Evolutionary conservation across 1,140 invertebrate genomes (phyloP).

Genomic region (roundworm (Caenorhabditis elegans)): DNA sequence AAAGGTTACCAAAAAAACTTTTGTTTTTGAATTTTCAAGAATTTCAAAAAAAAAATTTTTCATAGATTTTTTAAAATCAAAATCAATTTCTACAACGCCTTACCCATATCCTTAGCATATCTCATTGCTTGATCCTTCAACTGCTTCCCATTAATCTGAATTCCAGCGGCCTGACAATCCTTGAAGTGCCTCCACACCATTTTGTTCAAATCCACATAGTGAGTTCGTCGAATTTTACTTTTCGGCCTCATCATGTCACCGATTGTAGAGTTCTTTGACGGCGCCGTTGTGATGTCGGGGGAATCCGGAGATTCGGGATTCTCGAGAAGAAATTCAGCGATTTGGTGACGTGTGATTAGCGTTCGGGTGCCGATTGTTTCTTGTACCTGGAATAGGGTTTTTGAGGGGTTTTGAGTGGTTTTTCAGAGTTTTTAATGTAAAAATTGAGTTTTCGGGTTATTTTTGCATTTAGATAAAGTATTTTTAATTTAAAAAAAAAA

Average conservation of each 20-base stretch:
- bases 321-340: neutral
- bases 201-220: constrained; percentile 39
- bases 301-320: neutral
- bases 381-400: neutral
- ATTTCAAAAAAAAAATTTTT: neutral
- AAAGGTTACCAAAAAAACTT: neutral
- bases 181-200: constrained; percentile 46
- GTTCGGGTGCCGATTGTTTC: neutral
- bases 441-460: too few species aligned
- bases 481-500: too few species aligned
- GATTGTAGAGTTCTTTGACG: neutral
- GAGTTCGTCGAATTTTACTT: neutral
- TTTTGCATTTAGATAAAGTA: too few species aligned
- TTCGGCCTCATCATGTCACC: constrained; percentile 1
- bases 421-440: too few species aligned
- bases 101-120: constrained; percentile 34
- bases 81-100: too few species aligned
- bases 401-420: too few species aligned
- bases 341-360: neutral
- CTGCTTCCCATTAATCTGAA: constrained; percentile 36
- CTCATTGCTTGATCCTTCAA: constrained; percentile 42
- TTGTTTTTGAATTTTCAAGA: neutral
- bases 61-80: neutral
- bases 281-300: neutral
- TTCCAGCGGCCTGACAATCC: constrained; percentile 29